Conservation (phyloP, 2,113 vertebrate genomes). For the Anhinga rufa region DNA sequence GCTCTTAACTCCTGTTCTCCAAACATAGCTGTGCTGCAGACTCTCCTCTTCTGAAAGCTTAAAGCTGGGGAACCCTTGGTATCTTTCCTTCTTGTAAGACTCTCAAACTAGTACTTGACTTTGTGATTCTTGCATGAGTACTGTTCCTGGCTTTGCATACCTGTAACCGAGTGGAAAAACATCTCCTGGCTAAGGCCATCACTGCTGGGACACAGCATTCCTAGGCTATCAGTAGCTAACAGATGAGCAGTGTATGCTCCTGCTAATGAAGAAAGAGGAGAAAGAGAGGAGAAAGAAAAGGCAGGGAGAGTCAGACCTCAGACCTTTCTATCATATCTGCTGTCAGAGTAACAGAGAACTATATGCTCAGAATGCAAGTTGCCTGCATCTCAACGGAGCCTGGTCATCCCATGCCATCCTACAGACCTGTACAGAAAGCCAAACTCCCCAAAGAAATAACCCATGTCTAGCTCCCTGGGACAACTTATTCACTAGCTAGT, state of each 20-base stretch:
- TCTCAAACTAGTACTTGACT: not conserved
- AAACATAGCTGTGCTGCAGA: not conserved
- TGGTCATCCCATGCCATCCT: not conserved
- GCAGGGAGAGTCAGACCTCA: not conserved
- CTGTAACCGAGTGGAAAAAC: not conserved
- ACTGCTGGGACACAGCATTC: not conserved
- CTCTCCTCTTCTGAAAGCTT: not conserved
- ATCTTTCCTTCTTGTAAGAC: not conserved
- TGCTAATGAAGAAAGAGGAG: not conserved
- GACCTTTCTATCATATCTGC: not conserved
- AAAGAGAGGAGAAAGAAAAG: no score
- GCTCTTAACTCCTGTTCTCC: not conserved
- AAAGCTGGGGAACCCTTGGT: not conserved
- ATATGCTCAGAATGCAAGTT: not conserved
- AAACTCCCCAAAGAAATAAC: not conserved
- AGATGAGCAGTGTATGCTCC: not conserved
- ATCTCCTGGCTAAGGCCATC: not conserved
- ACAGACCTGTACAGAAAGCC: not conserved
- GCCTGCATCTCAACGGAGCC: not conserved
- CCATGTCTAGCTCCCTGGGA: not conserved
- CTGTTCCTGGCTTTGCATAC: not conserved
- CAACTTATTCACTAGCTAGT: not conserved
- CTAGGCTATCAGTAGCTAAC: not conserved
- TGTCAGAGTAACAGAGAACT: not conserved
- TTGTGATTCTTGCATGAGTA: not conserved